Percentiles rank a stretch among this genome's conserved stretches.
phyloP scores from a whole-genome alignment of 2,888 invertebrate species.

The Charanyca ferruginea region DNA sequence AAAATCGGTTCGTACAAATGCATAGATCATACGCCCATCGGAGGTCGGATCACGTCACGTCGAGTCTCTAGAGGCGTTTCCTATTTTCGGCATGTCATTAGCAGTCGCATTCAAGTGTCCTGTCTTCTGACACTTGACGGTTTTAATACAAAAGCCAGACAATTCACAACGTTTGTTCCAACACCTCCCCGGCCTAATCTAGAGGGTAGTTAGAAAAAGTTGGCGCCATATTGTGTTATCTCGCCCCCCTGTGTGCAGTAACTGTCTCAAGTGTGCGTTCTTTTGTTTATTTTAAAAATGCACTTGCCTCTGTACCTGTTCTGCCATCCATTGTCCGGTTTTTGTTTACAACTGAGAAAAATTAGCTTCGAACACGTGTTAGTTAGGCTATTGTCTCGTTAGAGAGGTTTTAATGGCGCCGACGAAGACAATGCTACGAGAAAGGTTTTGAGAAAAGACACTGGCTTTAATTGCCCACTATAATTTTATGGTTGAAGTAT shows the following conservation, averaged over 20 bases:
- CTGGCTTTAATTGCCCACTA: constrained; percentile 51
- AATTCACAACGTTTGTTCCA: constrained; percentile 86
- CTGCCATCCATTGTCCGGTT: constrained; percentile 71
- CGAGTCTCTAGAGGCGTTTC: constrained; percentile 62
- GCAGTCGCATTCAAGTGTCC: constrained; percentile 71
- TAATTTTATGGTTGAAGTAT: constrained; percentile 58
- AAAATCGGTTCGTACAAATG: constrained; percentile 35
- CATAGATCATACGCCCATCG: constrained; percentile 55
- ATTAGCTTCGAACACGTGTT: constrained; percentile 80
- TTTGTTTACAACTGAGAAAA: constrained; percentile 74
- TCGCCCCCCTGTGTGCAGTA: constrained; percentile 75
- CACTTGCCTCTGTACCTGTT: constrained; percentile 85
- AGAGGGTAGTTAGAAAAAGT: constrained; percentile 78
- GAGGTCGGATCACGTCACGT: constrained; percentile 46
- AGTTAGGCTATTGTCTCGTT: constrained; percentile 70
- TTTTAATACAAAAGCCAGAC: constrained; percentile 87
- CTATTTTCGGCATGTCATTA: constrained; percentile 70
- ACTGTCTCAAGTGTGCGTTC: constrained; percentile 78
- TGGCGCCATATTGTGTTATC: constrained; percentile 85
- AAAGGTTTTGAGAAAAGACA: constrained; percentile 52
- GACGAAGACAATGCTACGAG: constrained; percentile 56
- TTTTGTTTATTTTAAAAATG: constrained; percentile 77
- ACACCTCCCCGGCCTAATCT: constrained; percentile 84
- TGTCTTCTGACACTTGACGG: constrained; percentile 72
- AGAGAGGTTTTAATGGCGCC: constrained; percentile 68